Base-by-base conservation (phyloP, 2,888 invertebrate species). In the Leptinotarsa tumamoca region DNA sequence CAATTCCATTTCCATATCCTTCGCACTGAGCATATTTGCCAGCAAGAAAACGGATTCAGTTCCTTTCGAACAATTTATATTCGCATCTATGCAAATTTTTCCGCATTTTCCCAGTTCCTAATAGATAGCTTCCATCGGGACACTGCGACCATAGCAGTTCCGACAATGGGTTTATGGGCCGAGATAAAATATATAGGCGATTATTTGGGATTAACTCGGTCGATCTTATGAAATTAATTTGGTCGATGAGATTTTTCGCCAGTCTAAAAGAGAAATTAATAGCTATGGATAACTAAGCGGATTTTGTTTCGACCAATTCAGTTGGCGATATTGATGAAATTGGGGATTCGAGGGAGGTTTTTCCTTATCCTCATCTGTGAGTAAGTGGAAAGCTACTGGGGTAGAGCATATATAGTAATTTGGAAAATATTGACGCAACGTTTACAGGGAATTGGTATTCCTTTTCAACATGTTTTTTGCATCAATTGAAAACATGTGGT, bases 111-210 rank as follows among this genome's bases (percentile, higher is more conserved):
- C 50, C 13, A 21, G 58, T 70, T 61, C 63, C 18, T 43, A n/a
- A 70, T 70, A 17, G 56, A 68, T 68, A 27, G 54, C 68, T 68
- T 68, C 52, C 51, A 68, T 68, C 68, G 51, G 68, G 51, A 68
- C 50, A 50, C 18, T 23, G 43, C 43, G 14, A 69, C 63, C 43
- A 63, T 70, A 18, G 15, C 23, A 50, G 49, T 49, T 70, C 23
- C 27, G 49, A 10, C 70, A 58, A 18, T n/a, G 69, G 13, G 69
- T 56, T 69, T 56, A 69, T 69, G 56, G 69, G 58, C 49, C 52
- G 68, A 27, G 70, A 61, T 50, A 33, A 70, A 58, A 58, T 70
- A 70, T 70, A 58, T 56, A 58, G n/a, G 43, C 61, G 58, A 56
- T 56, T 56, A 70, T 56, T 18, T 33, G 5, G n/a, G 70, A 58